Conservation (phyloP, 2,797 vertebrate genomes). For the Myoxocephalus aenaeus region DNA sequence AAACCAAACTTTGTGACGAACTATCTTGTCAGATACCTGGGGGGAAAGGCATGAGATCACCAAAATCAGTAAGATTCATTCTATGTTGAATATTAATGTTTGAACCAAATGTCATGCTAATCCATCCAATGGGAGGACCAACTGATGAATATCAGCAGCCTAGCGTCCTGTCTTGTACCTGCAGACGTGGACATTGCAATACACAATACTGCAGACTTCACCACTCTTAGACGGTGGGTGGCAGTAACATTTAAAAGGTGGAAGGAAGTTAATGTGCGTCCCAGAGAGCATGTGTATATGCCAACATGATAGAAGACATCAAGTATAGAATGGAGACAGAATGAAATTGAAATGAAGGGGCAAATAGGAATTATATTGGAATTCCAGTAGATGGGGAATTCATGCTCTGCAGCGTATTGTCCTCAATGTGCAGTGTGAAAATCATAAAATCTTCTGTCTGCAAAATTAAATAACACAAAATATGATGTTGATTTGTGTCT, state of each 20-base stretch:
- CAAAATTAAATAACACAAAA: background rate
- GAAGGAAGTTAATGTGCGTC: background rate
- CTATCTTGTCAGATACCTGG: too few species aligned
- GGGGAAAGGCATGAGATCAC: too few species aligned
- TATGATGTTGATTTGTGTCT: background rate
- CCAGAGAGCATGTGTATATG: background rate
- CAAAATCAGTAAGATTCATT: too few species aligned
- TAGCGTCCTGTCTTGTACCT: background rate
- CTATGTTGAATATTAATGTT: too few species aligned
- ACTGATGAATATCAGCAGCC: too few species aligned
- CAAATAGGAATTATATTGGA: background rate
- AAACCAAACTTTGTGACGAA: too few species aligned
- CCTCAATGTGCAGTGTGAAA: background rate
- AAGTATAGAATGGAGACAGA: background rate
- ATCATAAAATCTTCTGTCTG: background rate
- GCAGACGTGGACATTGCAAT: background rate
- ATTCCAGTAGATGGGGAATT: background rate
- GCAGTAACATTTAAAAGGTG: background rate
- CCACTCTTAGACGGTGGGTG: too few species aligned
- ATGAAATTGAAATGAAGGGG: slow-evolving; percentile 1
- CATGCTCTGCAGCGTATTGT: background rate
- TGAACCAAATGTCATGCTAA: too few species aligned
- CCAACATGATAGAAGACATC: background rate
- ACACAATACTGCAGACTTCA: background rate
- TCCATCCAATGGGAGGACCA: too few species aligned